A percentile compares a stretch with the other conserved stretches of the same genome.
phyloP scores from a whole-genome alignment of 2,888 invertebrate species.

The Bombylius major region DNA sequence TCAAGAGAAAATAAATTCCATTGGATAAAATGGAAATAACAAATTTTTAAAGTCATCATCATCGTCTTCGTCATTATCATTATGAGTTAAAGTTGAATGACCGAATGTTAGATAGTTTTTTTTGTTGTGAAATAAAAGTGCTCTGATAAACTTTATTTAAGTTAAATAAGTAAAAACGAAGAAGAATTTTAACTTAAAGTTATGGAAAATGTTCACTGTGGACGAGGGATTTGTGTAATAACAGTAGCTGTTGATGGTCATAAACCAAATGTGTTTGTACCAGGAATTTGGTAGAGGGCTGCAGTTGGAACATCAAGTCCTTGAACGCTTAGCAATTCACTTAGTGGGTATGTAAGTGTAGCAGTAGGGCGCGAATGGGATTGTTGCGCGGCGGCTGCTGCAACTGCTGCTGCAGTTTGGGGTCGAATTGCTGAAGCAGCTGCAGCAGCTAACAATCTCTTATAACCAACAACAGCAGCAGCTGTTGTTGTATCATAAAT shows the following conservation, averaged over 20 bases:
- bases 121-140: too few relatives aligned
- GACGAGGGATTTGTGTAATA: slow-evolving; percentile 28
- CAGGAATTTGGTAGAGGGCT: slow-evolving; percentile 54
- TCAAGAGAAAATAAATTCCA: too few relatives aligned
- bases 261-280: slow-evolving; percentile 55
- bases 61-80: background rate
- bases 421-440: slow-evolving; percentile 30
- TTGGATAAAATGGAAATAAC: too few relatives aligned
- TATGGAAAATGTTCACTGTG: slow-evolving; percentile 18
- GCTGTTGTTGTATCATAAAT: slow-evolving; percentile 26
- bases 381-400: slow-evolving; percentile 36
- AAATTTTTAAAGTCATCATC: background rate
- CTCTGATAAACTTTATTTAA: too few relatives aligned
- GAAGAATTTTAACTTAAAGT: background rate
- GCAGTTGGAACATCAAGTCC: slow-evolving; percentile 46
- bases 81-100: background rate
- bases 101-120: background rate
- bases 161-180: background rate
- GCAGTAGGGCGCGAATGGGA: slow-evolving; percentile 39
- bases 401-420: slow-evolving; percentile 18
- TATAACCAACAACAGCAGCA: slow-evolving; percentile 34
- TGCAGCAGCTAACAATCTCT: slow-evolving; percentile 35
- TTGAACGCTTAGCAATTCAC: slow-evolving; percentile 57
- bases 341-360: slow-evolving; percentile 53
- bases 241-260: slow-evolving; percentile 44